phyloP scores from a whole-genome alignment of 2,113 vertebrate species.

The Pitta sordida region DNA sequence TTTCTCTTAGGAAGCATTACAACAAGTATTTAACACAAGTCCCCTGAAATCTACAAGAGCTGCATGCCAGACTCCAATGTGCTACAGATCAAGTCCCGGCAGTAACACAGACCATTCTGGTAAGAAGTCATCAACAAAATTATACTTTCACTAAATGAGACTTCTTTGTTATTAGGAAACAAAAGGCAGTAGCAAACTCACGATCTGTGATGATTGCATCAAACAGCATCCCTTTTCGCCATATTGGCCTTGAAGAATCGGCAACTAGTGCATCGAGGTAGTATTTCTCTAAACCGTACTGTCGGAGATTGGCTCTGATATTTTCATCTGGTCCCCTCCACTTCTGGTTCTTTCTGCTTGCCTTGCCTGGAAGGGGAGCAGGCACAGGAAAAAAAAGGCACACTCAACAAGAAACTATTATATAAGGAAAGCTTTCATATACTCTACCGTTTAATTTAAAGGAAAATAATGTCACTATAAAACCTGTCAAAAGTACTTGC shows the following conservation, averaged over 20 bases:
- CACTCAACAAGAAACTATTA: background rate
- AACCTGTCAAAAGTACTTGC: background rate
- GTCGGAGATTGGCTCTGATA: slow-evolving; percentile 92
- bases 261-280: slow-evolving; percentile 92
- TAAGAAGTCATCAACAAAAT: background rate
- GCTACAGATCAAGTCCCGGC: background rate
- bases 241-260: slow-evolving; percentile 88
- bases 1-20: background rate
- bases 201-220: slow-evolving; percentile 95
- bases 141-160: background rate
- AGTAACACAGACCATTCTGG: background rate
- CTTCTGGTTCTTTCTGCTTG: slow-evolving; percentile 93
- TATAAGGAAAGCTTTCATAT: background rate
- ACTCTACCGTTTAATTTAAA: background rate
- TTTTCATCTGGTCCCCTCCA: slow-evolving; percentile 99
- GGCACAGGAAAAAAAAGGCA: background rate
- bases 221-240: slow-evolving; percentile 84
- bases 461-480: background rate
- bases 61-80: background rate
- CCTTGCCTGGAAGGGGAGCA: slow-evolving; percentile 77
- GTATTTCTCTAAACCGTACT: slow-evolving; percentile 87
- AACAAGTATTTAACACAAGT: background rate
- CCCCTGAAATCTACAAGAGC: background rate
- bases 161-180: background rate
- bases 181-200: slow-evolving; percentile 68